Conservation (phyloP, 2,888 invertebrate species). For the Amphipyra tragopoginis region DNA sequence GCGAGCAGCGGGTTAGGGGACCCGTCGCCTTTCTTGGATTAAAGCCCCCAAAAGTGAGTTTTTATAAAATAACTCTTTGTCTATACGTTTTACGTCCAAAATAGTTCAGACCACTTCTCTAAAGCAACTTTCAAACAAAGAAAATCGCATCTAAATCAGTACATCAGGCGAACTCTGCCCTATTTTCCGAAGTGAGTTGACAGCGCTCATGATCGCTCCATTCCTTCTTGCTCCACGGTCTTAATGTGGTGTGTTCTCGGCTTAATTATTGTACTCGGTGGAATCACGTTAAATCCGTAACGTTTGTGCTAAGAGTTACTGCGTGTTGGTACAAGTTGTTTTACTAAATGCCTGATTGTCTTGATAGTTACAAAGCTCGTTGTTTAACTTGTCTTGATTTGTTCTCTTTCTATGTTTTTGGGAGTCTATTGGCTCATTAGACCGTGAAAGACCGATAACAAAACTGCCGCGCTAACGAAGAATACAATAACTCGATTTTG, state of each 20-base stretch:
- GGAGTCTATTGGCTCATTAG: too few relatives aligned
- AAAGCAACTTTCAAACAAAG: too few relatives aligned
- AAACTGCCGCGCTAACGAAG: too few relatives aligned
- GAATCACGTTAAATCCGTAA: constrained; percentile 21
- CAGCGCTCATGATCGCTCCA: constrained; percentile 12
- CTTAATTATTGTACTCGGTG: constrained; percentile 37
- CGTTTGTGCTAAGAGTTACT: constrained; percentile 35
- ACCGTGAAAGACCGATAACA: too few relatives aligned
- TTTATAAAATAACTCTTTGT: too few relatives aligned
- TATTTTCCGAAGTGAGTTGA: not conserved
- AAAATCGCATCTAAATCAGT: too few relatives aligned
- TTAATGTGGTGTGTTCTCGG: constrained; percentile 20
- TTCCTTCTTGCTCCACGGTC: constrained; percentile 14
- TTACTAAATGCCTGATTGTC: constrained; percentile 19
- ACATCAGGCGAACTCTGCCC: not conserved
- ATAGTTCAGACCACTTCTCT: too few relatives aligned
- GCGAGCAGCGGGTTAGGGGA: too few relatives aligned
- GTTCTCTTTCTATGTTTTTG: constrained; percentile 12
- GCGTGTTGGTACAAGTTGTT: constrained; percentile 35
- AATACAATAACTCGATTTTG: too few relatives aligned
- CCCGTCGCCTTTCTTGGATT: too few relatives aligned
- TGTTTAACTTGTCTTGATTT: constrained; percentile 13
- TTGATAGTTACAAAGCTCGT: constrained; percentile 18
- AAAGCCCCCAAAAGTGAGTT: too few relatives aligned
- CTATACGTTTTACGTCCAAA: too few relatives aligned